Conservation (phyloP, 2,888 invertebrate species). For the Serripes groenlandicus region DNA sequence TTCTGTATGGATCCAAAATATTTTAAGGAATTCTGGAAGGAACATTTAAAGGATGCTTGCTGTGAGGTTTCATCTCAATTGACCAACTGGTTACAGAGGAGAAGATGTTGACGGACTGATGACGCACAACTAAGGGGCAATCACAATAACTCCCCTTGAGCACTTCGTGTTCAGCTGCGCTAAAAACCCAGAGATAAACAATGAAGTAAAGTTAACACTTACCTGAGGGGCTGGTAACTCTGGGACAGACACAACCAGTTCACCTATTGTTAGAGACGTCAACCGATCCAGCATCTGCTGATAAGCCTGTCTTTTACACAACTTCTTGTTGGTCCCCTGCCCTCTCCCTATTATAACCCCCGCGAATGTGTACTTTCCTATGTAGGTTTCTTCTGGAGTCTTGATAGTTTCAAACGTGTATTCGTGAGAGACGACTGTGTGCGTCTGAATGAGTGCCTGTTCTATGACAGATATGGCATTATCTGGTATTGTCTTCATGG, state of each 20-base stretch:
- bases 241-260: conserved; percentile 11
- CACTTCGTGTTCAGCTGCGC: too few relatives aligned
- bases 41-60: too few relatives aligned
- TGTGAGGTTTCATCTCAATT: neutral
- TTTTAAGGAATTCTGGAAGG: too few relatives aligned
- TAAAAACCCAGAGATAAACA: too few relatives aligned
- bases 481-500: conserved; percentile 57
- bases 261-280: conserved; percentile 21
- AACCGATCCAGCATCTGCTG: conserved; percentile 62
- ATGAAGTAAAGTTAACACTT: too few relatives aligned
- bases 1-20: too few relatives aligned
- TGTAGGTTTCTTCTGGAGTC: conserved; percentile 63
- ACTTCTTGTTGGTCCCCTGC: conserved; percentile 70
- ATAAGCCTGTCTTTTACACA: conserved; percentile 63
- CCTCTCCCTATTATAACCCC: conserved; percentile 69
- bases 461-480: conserved; percentile 68
- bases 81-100: neutral
- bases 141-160: too few relatives aligned
- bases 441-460: conserved; percentile 70
- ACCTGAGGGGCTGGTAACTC: too few relatives aligned
- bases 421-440: conserved; percentile 64
- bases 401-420: conserved; percentile 56
- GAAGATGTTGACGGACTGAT: neutral
- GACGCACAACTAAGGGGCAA: too few relatives aligned
- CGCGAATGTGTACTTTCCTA: conserved; percentile 52